A percentile compares a stretch with the other conserved stretches of the same genome.
Conservation (phyloP, 1,140 invertebrate genomes). For the Oscheius sp. region DNA sequence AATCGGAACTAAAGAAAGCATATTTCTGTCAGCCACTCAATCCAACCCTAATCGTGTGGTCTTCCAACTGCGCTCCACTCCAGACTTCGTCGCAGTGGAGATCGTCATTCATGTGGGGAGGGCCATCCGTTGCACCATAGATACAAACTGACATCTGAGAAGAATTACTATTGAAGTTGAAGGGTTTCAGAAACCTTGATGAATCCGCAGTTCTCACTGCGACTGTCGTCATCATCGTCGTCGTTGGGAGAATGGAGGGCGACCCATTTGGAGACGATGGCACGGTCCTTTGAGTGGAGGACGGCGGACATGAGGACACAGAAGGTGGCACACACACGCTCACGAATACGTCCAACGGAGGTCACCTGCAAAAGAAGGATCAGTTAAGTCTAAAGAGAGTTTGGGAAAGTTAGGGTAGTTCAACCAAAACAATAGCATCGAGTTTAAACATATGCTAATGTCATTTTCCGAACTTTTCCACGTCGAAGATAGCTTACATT, state of each 20-base stretch:
- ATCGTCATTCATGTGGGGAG: slow-evolving; percentile 24
- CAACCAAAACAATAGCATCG: too few species aligned
- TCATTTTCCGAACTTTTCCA: too few species aligned
- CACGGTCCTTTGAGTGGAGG: background rate
- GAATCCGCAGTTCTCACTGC: slow-evolving; percentile 21
- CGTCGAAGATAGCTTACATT: too few species aligned
- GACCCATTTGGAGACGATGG: slow-evolving; percentile 26
- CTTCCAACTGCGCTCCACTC: slow-evolving; percentile 30
- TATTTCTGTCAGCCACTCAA: background rate
- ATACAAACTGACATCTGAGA: background rate
- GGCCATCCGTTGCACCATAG: slow-evolving; percentile 6
- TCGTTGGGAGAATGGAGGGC: slow-evolving; percentile 6
- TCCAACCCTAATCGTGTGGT: slow-evolving; percentile 15
- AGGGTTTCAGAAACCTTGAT: slow-evolving; percentile 10
- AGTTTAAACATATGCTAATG: too few species aligned
- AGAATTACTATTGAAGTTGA: background rate
- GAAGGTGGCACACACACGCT: background rate
- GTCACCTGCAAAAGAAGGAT: background rate
- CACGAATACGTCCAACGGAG: background rate
- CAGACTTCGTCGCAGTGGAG: slow-evolving; percentile 19
- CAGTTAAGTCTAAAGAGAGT: too few species aligned
- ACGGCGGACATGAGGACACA: background rate
- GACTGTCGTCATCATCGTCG: slow-evolving; percentile 22
- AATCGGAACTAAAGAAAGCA: background rate
- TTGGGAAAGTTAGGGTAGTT: too few species aligned